phyloP scores from a whole-genome alignment of 2,888 invertebrate species.

The Hydroisotoma schaefferi region DNA sequence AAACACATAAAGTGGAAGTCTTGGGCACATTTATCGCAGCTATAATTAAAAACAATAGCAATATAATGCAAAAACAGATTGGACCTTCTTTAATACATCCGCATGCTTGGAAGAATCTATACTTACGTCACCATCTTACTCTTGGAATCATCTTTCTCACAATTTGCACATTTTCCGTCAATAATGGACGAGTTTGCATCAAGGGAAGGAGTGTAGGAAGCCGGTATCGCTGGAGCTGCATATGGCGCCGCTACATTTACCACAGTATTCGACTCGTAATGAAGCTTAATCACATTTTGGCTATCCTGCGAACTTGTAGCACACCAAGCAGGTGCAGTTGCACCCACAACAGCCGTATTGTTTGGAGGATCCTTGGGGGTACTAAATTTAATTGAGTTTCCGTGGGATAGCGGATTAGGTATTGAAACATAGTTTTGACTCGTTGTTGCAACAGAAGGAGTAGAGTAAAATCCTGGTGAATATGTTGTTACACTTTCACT shows the following conservation, averaged over 20 bases:
- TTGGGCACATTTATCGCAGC: slow-evolving; percentile 87
- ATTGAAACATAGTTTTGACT: background rate
- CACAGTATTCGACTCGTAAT: slow-evolving; percentile 3
- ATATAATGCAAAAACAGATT: background rate
- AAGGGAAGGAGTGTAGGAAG: background rate
- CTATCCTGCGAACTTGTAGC: background rate
- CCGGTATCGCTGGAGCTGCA: background rate
- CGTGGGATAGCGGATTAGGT: background rate
- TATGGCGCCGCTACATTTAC: background rate
- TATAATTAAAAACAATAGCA: slow-evolving; percentile 51
- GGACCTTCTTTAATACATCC: no score
- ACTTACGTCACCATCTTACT: slow-evolving; percentile 67
- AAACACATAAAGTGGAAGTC: slow-evolving; percentile 89
- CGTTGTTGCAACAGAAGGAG: background rate
- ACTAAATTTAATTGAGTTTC: background rate
- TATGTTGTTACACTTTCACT: background rate
- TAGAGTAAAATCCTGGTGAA: slow-evolving; percentile 13
- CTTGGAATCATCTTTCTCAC: slow-evolving; percentile 60
- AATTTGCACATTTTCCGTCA: slow-evolving; percentile 63
- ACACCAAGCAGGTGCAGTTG: background rate
- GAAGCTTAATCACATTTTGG: slow-evolving; percentile 7
- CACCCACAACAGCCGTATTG: background rate
- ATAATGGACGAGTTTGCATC: slow-evolving; percentile 37
- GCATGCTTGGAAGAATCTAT: no score
- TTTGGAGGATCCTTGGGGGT: background rate